Conservation (phyloP, 2,888 invertebrate species). For the Tyria jacobaeae region DNA sequence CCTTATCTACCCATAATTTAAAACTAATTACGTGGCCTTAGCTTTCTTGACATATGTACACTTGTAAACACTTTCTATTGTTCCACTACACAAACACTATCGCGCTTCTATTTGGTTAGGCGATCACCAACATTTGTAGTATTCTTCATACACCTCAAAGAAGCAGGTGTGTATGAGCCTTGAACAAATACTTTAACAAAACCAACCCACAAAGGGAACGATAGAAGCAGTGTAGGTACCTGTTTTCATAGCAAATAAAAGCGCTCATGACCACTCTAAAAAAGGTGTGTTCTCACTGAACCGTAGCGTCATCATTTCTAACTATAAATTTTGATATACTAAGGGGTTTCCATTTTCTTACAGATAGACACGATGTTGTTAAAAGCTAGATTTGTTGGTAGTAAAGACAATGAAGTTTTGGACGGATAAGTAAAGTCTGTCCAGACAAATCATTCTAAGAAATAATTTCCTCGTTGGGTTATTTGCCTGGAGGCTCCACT, state of each 20-base stretch:
- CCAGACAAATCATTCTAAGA: no score
- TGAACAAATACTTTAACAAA: conserved; percentile 60
- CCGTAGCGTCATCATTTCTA: background rate
- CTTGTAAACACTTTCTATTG: conserved; percentile 33
- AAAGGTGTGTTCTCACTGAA: conserved; percentile 14
- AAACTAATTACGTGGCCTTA: conserved; percentile 16
- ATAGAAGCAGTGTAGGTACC: conserved; percentile 39
- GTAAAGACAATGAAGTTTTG: no score
- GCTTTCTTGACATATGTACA: conserved; percentile 22
- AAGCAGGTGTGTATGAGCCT: conserved; percentile 58
- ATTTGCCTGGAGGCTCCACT: no score
- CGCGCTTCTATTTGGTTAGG: conserved; percentile 45
- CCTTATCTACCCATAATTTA: background rate
- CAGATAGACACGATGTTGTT: no score
- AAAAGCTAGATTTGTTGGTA: no score
- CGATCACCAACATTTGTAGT: conserved; percentile 53
- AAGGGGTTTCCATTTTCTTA: no score
- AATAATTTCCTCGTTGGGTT: no score
- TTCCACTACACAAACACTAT: conserved; percentile 39
- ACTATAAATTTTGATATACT: no score
- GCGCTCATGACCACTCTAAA: conserved; percentile 42
- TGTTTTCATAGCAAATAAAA: conserved; percentile 58
- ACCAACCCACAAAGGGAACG: conserved; percentile 48
- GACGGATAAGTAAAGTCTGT: no score
- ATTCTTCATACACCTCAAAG: conserved; percentile 56